Evolutionary conservation across 2,797 vertebrate species (phyloP).

Genomic region (Staurois parvus): DNA sequence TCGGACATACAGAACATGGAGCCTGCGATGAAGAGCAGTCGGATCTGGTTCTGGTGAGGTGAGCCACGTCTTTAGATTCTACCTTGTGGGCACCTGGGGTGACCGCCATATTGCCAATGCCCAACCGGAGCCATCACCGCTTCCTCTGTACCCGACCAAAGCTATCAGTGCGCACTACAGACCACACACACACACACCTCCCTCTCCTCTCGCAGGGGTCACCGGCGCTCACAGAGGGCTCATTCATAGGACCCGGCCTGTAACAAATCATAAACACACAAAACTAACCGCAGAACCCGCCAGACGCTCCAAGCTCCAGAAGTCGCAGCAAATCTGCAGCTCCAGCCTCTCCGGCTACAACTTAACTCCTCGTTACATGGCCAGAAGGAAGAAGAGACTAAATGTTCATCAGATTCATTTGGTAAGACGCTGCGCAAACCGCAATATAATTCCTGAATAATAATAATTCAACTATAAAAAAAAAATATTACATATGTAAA

Average conservation of each 20-base stretch:
- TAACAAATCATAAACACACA: slow-evolving; percentile 46
- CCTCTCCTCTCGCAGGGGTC: slow-evolving; percentile 55
- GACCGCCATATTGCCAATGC: not conserved
- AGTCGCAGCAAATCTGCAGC: not conserved
- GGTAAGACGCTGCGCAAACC: no score
- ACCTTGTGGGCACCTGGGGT: not conserved
- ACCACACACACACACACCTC: slow-evolving; percentile 47
- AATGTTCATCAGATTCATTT: not conserved
- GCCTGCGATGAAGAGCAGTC: no score
- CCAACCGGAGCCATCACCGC: no score
- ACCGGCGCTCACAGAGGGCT: slow-evolving; percentile 41
- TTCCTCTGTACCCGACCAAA: slow-evolving; percentile 3
- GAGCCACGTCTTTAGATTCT: no score
- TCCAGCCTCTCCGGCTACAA: not conserved
- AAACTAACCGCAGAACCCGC: slow-evolving; percentile 32
- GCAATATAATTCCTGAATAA: no score
- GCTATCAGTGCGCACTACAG: slow-evolving; percentile 42
- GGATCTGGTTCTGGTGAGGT: no score
- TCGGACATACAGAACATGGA: no score
- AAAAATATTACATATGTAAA: no score
- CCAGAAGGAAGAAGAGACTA: not conserved
- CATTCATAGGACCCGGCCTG: slow-evolving; percentile 51
- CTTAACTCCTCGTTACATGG: not conserved
- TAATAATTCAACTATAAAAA: no score
- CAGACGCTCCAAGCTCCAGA: not conserved